Base-by-base conservation (phyloP, 2,113 vertebrate genomes). In the Antechinus flavipes region DNA sequence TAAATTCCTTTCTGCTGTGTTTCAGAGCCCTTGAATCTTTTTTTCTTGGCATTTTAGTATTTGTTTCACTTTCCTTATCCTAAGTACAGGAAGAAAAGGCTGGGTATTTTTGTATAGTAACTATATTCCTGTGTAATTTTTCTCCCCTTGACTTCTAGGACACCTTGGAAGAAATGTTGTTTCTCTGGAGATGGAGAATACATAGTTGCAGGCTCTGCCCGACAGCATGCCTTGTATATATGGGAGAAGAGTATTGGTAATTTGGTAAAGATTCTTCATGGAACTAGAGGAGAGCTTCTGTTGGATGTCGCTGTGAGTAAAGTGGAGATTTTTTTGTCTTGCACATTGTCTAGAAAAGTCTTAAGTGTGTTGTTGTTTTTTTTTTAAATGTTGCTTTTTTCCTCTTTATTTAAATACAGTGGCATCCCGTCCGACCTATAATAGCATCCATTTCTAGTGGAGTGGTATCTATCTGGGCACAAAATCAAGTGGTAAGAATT, bases 221-320 rank as follows among this genome's bases (percentile, higher is more conserved):
- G 99, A 6, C 99, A 99, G 97, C 99, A 99, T 1, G 99, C 99
- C 0, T 98, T 99, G 22, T 99, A 99, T 98, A 99, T 99, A 55
- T 99, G 99, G 99, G 99, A 99, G 98, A 99, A 99, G 97, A 99
- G 99, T 97, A 99, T 99, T 11, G 99, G 99, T 5, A 99, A 99
- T 98, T 98, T 99, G 96, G 99, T 99, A 97, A 99, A 99, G 97
- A 99, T 99, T 94, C 99, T 99, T 0, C 99, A 99, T 0, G 99
- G 99, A 0, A 99, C 99, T 0, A 98, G 99, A 35, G 99, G 99
- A 4, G 99, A 99, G 84, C 99, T 99, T 35, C 98, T 99, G 50
- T 95, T 99, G 98, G 99, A 99, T 4, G 99, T 99, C 0, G 99
- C 99, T 91, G 99, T 99, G 95, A 99, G 99, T 96, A 61, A 24